Evolutionary conservation across 2,888 invertebrate genomes (phyloP), one percentile per base, ranked within the genome.

Genomic region (Stegana nigrithorax): DNA sequence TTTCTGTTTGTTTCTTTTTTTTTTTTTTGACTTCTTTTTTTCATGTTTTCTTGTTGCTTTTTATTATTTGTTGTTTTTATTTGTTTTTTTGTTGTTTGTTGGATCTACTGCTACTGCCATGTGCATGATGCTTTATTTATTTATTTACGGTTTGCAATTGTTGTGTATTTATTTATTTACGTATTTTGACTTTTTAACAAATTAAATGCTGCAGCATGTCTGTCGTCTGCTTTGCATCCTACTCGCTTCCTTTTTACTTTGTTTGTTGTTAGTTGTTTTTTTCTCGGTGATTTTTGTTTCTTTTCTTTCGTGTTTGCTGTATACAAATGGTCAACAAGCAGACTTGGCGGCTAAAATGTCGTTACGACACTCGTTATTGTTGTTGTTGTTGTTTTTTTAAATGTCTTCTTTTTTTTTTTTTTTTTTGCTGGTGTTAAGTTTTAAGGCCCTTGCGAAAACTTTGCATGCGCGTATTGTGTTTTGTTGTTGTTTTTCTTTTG

Each of bases 131-230:
- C n/a, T 17, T 1, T 17, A n/a, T 42, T 17, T 12, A 12, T 51
- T 14, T 51, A 21, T 27, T 51, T 4, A 8, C 19, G 10, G 4
- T 4, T 14, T 7, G n/a, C 10, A 21, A 58, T 58, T 68, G 60
- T 64, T 63, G 65, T 68, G 59, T 62, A 61, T 63, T 68, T 64
- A 68, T 68, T 70, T 69, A n/a, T n/a, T n/a, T n/a, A n/a, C n/a
- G n/a, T n/a, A n/a, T n/a, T n/a, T 67, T 67, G 69, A 71, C 81
- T 78, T 82, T 83, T 82, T 78, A 82, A 80, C 82, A 83, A 81
- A 81, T 83, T 81, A 81, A 81, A 81, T 81, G 81, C 70, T 78
- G 78, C 66, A 58, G 25, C 10, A 75, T 73, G 75, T 79, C 70
- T 32, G 32, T n/a, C 42, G 17, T 63, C 50, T 63, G 42, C 55